Conservation (phyloP, 2,113 vertebrate genomes). For the Alligator mississippiensis region DNA sequence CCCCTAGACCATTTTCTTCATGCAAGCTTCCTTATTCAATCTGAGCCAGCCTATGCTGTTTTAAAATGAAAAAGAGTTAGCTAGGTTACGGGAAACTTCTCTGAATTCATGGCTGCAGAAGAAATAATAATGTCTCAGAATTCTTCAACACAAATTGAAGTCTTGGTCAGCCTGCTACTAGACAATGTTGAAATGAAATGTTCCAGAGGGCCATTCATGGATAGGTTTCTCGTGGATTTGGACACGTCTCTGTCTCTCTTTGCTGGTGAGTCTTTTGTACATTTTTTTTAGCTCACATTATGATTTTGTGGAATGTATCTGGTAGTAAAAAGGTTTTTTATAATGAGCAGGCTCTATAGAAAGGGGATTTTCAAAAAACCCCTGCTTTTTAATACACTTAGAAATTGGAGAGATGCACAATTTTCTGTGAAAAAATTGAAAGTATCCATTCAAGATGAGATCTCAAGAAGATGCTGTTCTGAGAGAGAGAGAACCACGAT, state of each 20-base stretch:
- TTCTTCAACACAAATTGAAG: neutral
- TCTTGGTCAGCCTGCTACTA: neutral
- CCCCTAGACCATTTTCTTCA: neutral
- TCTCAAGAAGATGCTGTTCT: neutral
- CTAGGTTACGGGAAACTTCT: neutral
- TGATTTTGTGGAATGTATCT: rapidly evolving
- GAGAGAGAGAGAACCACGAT: neutral
- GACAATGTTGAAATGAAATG: neutral
- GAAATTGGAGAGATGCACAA: neutral
- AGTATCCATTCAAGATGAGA: neutral
- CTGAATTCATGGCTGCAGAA: neutral
- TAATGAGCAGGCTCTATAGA: neutral
- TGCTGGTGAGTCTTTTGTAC: neutral
- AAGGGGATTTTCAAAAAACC: neutral
- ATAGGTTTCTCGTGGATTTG: neutral
- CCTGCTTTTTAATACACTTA: neutral
- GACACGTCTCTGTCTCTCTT: no score
- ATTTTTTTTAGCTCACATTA: rapidly evolving
- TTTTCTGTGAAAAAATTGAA: neutral
- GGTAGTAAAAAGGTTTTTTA: neutral
- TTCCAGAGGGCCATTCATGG: neutral
- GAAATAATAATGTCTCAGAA: neutral
- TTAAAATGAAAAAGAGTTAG: neutral
- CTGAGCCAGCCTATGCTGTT: neutral
- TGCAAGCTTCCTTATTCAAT: neutral